Base-by-base conservation (phyloP, 2,888 invertebrate genomes). In the Biston stratarius region DNA sequence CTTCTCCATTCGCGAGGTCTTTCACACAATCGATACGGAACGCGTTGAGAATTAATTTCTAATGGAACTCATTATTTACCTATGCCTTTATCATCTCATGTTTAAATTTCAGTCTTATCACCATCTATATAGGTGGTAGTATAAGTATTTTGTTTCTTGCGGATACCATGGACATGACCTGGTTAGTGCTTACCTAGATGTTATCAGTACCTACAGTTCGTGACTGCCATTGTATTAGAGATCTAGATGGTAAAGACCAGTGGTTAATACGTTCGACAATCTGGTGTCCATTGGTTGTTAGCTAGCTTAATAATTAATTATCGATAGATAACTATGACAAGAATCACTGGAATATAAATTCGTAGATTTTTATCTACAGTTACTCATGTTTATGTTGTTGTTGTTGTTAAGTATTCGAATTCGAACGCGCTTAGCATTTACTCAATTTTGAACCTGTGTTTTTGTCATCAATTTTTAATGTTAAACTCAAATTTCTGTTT, bases 191-290 rank as follows among this genome's bases (percentile, higher is more conserved):
- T 77, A 74, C 71, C 71, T 72, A 77, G 76, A 71, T 76, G 76
- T 80, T 79, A 80, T 80, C 77, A 71, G 71, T 74, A 75, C 71
- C 75, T 78, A 81, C 79, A 75, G 78, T 77, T 81, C 81, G 82
- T 84, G 81, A 84, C 78, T 72, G 64, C 65, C 53, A 69, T 74
- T 73, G 62, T 67, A 75, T 75, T 73, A 64, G 60, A 69, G 68
- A 74, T 73, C 15, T 62, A 67, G 44, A 38, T 63, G 57, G 58
- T 68, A 68, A 55, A 64, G 40, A 61, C 24, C 24, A 24, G 24
- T 24, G 24, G 24, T 24, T 24, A 24, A 24, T 24, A 24, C 60
- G 55, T 48, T 51, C 36, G 40, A 48, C 36, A 59, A 64, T 57
- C 49, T 47, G 24, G 24, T 34, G 33, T 56, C 38, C 24, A n/a